Percentiles rank a stretch among this genome's conserved stretches.
Evolutionary conservation across 2,797 vertebrate species (phyloP).

Genomic region (Alosa sapidissima): DNA sequence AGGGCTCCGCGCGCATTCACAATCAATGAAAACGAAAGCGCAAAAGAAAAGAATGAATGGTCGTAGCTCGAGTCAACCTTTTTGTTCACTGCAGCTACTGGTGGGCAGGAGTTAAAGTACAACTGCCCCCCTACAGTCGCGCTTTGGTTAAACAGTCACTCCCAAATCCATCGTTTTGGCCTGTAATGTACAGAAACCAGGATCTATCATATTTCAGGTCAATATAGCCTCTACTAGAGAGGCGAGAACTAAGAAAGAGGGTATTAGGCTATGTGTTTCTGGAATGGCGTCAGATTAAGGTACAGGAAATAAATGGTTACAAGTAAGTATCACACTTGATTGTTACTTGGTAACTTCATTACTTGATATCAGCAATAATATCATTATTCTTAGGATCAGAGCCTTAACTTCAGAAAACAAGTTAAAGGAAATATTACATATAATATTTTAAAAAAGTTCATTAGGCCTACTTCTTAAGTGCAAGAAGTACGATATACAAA

Average conservation of each 20-base stretch:
- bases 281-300: background rate
- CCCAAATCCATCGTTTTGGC: constrained; percentile 17
- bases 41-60: constrained; percentile 90
- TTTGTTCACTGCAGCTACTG: constrained; percentile 84
- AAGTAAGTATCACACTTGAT: background rate
- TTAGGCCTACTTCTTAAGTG: too few relatives aligned
- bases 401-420: too few relatives aligned
- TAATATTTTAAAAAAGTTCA: too few relatives aligned
- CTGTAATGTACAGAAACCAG: background rate
- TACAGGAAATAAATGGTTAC: background rate
- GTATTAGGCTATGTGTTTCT: background rate
- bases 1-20: constrained; percentile 83
- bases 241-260: background rate
- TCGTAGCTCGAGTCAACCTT: constrained; percentile 82
- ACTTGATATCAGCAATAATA: too few relatives aligned
- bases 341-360: background rate
- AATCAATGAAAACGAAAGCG: constrained; percentile 96
- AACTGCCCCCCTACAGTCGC: constrained; percentile 72
- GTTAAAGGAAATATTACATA: too few relatives aligned
- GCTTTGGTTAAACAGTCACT: constrained; percentile 83
- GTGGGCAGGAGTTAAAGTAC: constrained; percentile 81
- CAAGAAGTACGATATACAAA: too few relatives aligned
- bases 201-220: background rate
- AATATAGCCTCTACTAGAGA: background rate
- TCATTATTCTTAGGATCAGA: too few relatives aligned